These are phyloP conservation scores for Lophochroa leadbeateri DNA, from an alignment of 2,113 vertebrate genomes.

Conservation along the genomic window DNA sequence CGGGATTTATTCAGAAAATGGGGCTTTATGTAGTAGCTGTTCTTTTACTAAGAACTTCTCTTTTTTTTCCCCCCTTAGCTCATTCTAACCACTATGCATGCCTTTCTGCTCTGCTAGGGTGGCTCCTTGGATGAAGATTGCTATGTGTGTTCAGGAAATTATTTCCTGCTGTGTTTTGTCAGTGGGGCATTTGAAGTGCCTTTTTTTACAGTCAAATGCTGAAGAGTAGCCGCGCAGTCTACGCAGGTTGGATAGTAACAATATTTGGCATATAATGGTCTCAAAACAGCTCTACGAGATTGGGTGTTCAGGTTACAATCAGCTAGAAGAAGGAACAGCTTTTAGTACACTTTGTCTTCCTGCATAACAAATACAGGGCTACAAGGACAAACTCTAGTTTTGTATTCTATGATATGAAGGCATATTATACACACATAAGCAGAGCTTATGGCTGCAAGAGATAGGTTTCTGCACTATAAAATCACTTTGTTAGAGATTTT, in stretches of 20 bases:
- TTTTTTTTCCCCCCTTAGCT: neutral
- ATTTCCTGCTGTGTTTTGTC: neutral
- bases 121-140: neutral
- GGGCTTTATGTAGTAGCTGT: neutral
- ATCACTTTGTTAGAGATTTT: slow-evolving; percentile 21
- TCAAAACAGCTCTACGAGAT: neutral
- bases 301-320: neutral
- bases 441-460: neutral
- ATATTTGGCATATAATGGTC: neutral
- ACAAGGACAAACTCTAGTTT: neutral
- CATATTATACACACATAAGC: neutral
- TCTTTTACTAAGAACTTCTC: neutral
- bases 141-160: neutral
- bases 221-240: rapidly evolving
- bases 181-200: neutral
- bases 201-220: neutral
- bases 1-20: neutral
- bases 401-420: neutral
- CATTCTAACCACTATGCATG: neutral
- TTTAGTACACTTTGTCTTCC: neutral
- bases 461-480: neutral
- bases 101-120: neutral
- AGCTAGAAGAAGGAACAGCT: neutral
- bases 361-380: neutral
- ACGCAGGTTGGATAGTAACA: neutral